Base-by-base conservation (phyloP, 1,140 invertebrate genomes). In the Phortica variegata region DNA sequence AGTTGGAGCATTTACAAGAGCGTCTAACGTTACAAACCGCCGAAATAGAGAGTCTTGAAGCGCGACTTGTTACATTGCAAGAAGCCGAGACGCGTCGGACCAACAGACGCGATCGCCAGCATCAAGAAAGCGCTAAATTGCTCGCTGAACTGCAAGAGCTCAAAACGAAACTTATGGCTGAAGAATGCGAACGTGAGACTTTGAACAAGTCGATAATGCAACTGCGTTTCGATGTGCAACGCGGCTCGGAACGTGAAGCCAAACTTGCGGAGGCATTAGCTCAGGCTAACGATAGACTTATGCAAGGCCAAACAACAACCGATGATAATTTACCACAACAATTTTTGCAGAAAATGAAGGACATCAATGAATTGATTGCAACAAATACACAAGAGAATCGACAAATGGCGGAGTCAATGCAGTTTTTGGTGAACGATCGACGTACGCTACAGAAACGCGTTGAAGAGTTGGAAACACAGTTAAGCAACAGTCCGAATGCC, bases 371-470 rank as follows among this genome's bases (percentile, higher is more conserved):
- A 2, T 58, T 69, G 13, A 63, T 82, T 29, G 74, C 77, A 26
- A 77, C 75, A 58, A 76, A 80, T 34, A 73, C 76, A 1, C 58
- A 73, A n/a, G 81, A 84, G 43, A 83, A 83, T 48, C 77, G 73
- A 21, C 74, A 77, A 50, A 76, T 78, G 62, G 70, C 79, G n/a
- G 78, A 80, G 37, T 77, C 78, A 0, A 69, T 81, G 1, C 71
- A 74, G 47, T 75, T 72, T 46, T 51, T 82, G 19, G 78, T 77
- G 2, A 60, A 66, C 3, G 80, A 82, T 40, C 69, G 79, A 8
- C 61, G 59, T 43, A 56, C 60, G 5, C 44, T 81, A 39, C 78
- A 80, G 34, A 59, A 73, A 31, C 72, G 75, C 52, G 74, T 76
- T 46, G 54, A 71, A 45, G 66, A 78, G 34, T 54, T 79, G 10